Evolutionary conservation across 92 coral and sea anemone species (phyloP).

Genomic region (Bergia puertoricense): DNA sequence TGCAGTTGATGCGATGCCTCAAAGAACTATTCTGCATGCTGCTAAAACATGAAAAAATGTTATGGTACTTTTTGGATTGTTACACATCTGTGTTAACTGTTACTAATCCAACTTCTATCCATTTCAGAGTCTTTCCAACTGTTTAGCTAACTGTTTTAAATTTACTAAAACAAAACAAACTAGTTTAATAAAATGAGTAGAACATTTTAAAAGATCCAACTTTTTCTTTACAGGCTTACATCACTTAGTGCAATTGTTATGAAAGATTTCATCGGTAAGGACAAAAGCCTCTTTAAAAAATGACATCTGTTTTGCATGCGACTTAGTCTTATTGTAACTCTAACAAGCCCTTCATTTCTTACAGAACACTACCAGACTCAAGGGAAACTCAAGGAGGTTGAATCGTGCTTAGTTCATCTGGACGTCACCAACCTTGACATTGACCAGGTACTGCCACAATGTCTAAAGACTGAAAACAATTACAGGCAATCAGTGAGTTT

Average conservation of each 20-base stretch:
- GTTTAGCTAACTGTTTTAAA: not conserved
- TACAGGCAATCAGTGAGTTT: no score
- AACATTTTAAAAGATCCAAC: not conserved
- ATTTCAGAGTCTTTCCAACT: not conserved
- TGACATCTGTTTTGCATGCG: not conserved
- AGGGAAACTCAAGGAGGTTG: conserved; percentile 88
- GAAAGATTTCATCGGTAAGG: conserved; percentile 96
- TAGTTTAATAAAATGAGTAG: no score
- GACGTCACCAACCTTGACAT: conserved; percentile 96
- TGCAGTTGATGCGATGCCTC: no score
- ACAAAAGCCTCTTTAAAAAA: not conserved
- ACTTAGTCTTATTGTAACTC: not conserved
- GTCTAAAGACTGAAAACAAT: no score
- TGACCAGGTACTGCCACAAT: conserved; percentile 72
- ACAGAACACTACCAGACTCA: conserved; percentile 86
- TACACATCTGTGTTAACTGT: not conserved
- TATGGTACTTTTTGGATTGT: not conserved
- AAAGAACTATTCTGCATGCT: no score
- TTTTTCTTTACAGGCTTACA: conserved; percentile 67
- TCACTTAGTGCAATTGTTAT: conserved; percentile 92
- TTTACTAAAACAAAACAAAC: no score
- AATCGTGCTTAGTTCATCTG: conserved; percentile 87
- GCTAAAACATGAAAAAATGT: no score
- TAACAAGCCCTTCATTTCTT: not conserved
- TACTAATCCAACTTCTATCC: not conserved